These are phyloP conservation scores for Abrostola tripartita DNA, from an alignment of 2,888 invertebrate species.

Conservation along the genomic window DNA sequence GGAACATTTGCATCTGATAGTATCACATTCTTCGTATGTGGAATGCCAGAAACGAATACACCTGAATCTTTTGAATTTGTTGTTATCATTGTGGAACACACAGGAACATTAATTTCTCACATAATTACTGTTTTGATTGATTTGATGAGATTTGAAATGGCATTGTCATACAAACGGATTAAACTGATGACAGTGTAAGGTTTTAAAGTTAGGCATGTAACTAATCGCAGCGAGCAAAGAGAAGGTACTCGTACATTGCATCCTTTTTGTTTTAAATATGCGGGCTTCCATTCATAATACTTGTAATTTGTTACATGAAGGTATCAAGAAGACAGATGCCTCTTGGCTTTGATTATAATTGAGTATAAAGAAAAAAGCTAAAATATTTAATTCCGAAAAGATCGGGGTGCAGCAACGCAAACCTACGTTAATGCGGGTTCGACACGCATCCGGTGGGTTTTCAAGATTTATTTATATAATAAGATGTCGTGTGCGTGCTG, in stretches of 20 bases:
- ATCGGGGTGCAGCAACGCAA: not conserved
- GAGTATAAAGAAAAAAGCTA: not conserved
- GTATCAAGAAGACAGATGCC: no score
- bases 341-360: no score
- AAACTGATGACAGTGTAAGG: no score
- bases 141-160: not conserved
- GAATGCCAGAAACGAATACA: constrained; percentile 54
- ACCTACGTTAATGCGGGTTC: not conserved
- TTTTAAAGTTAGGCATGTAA: no score
- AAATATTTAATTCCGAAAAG: not conserved
- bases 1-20: constrained; percentile 74
- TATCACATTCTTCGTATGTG: constrained; percentile 65
- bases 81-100: constrained; percentile 38
- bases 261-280: no score
- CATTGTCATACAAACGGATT: no score
- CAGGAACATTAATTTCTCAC: constrained; percentile 31
- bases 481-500: not conserved
- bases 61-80: constrained; percentile 31
- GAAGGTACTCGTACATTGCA: no score
- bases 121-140: not conserved
- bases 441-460: not conserved
- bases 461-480: not conserved
- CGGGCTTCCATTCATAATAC: no score
- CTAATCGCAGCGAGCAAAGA: no score
- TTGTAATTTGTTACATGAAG: no score